Conservation (phyloP, 2,113 vertebrate species). For the Entomyzon cyanotis region DNA sequence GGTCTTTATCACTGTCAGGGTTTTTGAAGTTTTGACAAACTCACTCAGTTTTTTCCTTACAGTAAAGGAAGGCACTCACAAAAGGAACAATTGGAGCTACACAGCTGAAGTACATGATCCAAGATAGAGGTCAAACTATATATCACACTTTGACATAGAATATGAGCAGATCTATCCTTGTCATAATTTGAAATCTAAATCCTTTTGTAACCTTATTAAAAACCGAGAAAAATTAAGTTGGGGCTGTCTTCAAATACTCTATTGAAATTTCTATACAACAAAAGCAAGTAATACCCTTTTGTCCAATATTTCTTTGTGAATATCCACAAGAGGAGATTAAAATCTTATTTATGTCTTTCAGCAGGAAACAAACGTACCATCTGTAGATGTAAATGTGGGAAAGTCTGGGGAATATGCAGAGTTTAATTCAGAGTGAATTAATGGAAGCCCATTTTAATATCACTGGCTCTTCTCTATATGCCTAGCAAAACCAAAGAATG, state of each 20-base stretch:
- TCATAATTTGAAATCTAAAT: neutral
- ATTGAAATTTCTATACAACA: neutral
- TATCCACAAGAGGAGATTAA: neutral
- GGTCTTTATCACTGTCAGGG: neutral
- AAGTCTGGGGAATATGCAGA: neutral
- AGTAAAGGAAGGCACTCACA: neutral
- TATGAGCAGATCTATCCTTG: neutral
- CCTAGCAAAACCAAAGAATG: neutral
- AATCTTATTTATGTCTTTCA: neutral
- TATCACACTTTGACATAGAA: neutral
- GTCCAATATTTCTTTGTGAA: neutral
- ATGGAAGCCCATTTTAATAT: neutral
- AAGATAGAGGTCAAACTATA: neutral
- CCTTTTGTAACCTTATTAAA: neutral
- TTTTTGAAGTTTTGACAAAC: neutral
- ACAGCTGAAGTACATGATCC: neutral
- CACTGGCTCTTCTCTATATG: neutral
- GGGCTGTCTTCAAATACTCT: neutral
- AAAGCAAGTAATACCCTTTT: neutral
- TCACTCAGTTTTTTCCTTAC: neutral
- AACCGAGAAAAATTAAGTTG: neutral
- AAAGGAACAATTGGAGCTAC: neutral
- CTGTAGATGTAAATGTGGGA: neutral
- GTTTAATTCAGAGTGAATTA: neutral
- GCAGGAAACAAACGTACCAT: neutral